Evolutionary conservation across 2,113 vertebrate genomes (phyloP).

Genomic region (Porphyrio hochstetteri): DNA sequence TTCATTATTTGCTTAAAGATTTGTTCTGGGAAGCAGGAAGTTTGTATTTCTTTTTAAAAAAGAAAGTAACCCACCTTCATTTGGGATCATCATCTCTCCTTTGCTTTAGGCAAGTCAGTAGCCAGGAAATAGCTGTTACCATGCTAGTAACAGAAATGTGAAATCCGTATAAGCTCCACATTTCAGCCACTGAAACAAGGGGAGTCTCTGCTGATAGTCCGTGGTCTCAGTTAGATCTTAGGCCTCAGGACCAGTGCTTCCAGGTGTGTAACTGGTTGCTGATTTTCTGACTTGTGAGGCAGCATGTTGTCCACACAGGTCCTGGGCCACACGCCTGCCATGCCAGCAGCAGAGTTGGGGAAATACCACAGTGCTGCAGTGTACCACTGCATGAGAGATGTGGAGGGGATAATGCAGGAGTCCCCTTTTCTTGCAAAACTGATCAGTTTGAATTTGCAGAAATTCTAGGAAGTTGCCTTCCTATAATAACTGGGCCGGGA

Average conservation of each 20-base stretch:
- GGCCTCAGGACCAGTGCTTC: background rate
- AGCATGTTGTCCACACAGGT: background rate
- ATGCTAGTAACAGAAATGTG: background rate
- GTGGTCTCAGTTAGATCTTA: background rate
- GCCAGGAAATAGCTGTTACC: background rate
- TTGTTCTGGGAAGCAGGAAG: background rate
- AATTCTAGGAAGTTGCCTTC: background rate
- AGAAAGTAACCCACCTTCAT: accelerated
- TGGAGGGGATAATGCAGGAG: accelerated
- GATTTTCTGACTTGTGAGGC: background rate
- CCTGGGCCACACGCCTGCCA: background rate
- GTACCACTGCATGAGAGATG: accelerated
- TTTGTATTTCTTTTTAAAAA: background rate
- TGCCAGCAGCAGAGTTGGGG: background rate
- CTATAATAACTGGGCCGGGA: background rate
- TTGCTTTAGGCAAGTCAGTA: background rate
- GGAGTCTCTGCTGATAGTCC: background rate
- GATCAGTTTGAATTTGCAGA: background rate
- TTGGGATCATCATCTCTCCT: background rate
- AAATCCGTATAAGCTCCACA: background rate
- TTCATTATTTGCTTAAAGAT: constrained; percentile 6
- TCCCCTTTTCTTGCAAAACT: background rate
- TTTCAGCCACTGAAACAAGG: background rate
- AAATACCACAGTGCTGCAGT: background rate
- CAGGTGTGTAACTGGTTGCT: background rate